These are phyloP conservation scores for Falco columbarius DNA, from an alignment of 2,797 vertebrate species.

Conservation along the genomic window DNA sequence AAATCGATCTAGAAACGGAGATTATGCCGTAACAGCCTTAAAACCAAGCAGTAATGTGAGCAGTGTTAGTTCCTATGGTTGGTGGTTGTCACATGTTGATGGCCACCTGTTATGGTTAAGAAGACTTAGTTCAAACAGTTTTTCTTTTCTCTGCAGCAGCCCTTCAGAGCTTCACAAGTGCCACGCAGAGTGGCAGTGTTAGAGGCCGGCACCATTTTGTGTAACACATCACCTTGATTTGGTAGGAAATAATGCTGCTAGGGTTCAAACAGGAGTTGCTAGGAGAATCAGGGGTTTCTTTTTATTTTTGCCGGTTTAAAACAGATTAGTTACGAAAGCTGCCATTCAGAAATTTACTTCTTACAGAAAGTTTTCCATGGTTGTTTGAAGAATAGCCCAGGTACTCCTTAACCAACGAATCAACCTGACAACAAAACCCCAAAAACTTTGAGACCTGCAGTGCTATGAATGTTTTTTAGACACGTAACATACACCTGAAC, in stretches of 20 bases:
- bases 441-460: not conserved
- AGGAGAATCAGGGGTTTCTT: not conserved
- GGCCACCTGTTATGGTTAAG: not conserved
- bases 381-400: not conserved
- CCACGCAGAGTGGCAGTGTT: not conserved
- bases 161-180: not conserved
- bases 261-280: not conserved
- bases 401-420: not conserved
- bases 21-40: not conserved
- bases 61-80: not conserved
- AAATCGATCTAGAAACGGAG: not conserved
- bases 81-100: not conserved
- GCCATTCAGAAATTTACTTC: not conserved
- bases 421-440: not conserved
- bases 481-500: not conserved
- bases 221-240: not conserved
- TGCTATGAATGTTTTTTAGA: not conserved
- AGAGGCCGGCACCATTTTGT: fast-evolving
- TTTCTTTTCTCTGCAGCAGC: not conserved
- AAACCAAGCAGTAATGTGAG: not conserved
- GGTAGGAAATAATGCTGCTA: not conserved
- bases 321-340: not conserved
- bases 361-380: not conserved
- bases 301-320: not conserved
- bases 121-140: not conserved